Conservation (phyloP, 2,888 invertebrate species). For the Tipula vernalis region DNA sequence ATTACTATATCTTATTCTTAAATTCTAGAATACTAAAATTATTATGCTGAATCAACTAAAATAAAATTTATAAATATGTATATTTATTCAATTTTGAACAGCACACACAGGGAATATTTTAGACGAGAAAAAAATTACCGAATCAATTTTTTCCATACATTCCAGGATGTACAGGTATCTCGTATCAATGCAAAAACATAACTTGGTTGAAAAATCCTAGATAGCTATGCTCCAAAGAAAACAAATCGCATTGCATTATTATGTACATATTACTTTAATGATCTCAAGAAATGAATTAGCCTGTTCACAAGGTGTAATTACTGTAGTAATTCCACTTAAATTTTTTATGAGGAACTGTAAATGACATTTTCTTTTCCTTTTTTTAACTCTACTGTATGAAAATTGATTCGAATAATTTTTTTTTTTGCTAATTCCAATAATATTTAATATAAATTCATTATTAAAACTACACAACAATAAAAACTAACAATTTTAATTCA, state of each 20-base stretch:
- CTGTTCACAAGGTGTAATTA: too few relatives aligned
- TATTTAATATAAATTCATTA: not conserved
- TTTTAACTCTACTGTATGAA: not conserved
- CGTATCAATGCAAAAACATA: not conserved
- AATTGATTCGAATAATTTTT: not conserved
- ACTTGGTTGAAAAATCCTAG: not conserved
- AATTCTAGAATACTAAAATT: not conserved
- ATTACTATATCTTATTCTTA: not conserved
- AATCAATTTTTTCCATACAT: not conserved
- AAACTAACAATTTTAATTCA: not conserved
- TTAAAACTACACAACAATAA: not conserved
- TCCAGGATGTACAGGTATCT: not conserved
- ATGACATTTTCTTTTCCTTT: not conserved
- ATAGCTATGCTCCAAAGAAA: not conserved
- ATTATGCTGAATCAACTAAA: not conserved
- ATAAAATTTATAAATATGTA: not conserved
- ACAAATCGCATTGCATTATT: not conserved
- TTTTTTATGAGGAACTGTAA: not conserved
- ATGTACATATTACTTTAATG: not conserved
- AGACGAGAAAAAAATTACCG: not conserved
- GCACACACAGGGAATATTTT: not conserved
- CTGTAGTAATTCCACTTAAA: too few relatives aligned
- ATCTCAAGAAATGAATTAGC: not conserved
- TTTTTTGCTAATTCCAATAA: not conserved
- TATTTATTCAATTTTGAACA: not conserved